Evolutionary conservation across 1,140 invertebrate species (phyloP).

Genomic region (Diprion similis): DNA sequence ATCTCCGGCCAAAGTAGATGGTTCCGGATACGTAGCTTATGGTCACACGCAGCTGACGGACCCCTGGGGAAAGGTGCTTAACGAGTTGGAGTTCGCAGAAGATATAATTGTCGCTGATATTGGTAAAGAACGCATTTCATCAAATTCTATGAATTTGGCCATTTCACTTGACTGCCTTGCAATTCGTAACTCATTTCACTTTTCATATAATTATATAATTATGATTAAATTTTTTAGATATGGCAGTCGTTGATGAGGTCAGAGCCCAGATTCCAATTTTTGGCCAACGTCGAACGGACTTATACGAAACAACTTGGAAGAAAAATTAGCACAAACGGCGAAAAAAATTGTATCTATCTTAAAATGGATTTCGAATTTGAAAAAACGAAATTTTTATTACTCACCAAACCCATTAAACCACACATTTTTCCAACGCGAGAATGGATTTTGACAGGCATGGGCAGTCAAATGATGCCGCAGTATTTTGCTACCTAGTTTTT

Average conservation of each 20-base stretch:
- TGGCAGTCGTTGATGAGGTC: conserved; percentile 75
- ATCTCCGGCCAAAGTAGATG: conserved; percentile 78
- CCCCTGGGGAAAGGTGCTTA: conserved; percentile 87
- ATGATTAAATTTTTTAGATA: conserved; percentile 66
- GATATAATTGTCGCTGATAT: conserved; percentile 79
- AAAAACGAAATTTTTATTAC: neutral
- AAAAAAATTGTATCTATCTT: neutral
- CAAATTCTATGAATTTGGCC: conserved; percentile 24
- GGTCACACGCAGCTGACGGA: conserved; percentile 86
- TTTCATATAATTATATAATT: conserved; percentile 16
- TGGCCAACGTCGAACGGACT: conserved; percentile 77
- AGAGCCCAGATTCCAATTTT: conserved; percentile 82
- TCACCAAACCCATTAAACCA: neutral
- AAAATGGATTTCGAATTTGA: neutral
- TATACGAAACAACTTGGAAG: conserved; percentile 74
- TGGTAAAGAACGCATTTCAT: conserved; percentile 56
- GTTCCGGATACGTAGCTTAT: conserved; percentile 83
- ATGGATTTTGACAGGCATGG: neutral
- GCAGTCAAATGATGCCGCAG: no score
- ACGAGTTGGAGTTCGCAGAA: conserved; percentile 74
- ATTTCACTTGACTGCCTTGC: neutral
- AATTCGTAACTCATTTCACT: conserved; percentile 2
- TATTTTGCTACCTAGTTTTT: no score
- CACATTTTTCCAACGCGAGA: neutral
- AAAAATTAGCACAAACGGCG: conserved; percentile 15